A percentile compares a stretch with the other conserved stretches of the same genome.
These are phyloP conservation scores for Noctua pronuba DNA, from an alignment of 2,888 invertebrate species.

Conservation along the genomic window DNA sequence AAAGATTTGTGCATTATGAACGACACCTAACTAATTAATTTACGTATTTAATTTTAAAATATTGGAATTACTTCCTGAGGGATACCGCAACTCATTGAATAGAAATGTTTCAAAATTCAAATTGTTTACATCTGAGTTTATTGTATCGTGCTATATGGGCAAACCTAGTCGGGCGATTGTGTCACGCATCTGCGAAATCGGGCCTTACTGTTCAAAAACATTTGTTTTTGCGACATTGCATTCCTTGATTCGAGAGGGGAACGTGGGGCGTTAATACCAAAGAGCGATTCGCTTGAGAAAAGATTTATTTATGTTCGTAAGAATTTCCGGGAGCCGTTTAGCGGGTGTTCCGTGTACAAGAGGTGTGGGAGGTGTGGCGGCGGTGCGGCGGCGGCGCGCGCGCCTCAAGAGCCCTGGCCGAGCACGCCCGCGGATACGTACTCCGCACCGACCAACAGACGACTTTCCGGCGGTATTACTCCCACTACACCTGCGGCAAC, in stretches of 20 bases:
- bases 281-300: constrained; percentile 86
- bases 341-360: constrained; percentile 82
- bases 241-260: constrained; percentile 84
- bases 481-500: constrained; percentile 92
- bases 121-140: constrained; percentile 76
- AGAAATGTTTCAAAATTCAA: constrained; percentile 72
- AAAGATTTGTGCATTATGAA: constrained; percentile 80
- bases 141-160: constrained; percentile 88
- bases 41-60: constrained; percentile 80
- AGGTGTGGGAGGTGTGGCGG: constrained; percentile 78
- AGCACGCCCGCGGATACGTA: constrained; percentile 90
- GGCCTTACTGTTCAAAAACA: constrained; percentile 72
- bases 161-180: constrained; percentile 88
- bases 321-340: constrained; percentile 86
- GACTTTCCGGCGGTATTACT: constrained; percentile 91
- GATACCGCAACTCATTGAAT: constrained; percentile 83
- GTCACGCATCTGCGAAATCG: constrained; percentile 88
- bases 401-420: constrained; percentile 88
- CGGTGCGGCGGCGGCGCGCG: constrained; percentile 70
- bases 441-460: constrained; percentile 91
- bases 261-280: constrained; percentile 84
- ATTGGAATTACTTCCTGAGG: constrained; percentile 89
- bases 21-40: constrained; percentile 76
- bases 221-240: constrained; percentile 87
- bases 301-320: constrained; percentile 87